Evolutionary conservation across 30 jellyfish, hydroid and myxozoan genomes (phyloP), one percentile per base, ranked within the genome.

Genomic region (Pseudorhiza aurosa): DNA sequence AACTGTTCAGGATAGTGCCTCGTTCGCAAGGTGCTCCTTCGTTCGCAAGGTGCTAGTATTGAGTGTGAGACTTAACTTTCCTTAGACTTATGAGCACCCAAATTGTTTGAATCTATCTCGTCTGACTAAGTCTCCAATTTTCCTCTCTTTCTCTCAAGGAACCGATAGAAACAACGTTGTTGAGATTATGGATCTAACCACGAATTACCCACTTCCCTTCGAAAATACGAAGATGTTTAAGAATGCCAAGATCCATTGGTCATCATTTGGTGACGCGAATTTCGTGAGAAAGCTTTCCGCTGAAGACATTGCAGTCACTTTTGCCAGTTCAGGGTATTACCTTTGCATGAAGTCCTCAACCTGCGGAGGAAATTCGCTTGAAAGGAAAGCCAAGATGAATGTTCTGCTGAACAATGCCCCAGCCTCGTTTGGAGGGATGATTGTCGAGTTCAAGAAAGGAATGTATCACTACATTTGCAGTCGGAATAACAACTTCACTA

Each of bases 361-460:
- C 17, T 87, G 96, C 58, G 88, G 81, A n/a, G 88, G 58, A 37
- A 33, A 68, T 12, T 93, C 99, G 8, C 76, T 93, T 1, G 88
- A 86, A 26, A 25, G 51, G 31, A 87, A 68, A 35, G 56, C 75
- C 5, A 53, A 49, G 39, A 80, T 93, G 94, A 55, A 93, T 63
- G 72, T 71, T 42, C 73, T 72, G 56, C 60, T 93, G 69, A 87
- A 93, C 83, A 93, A 93, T 62, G 99, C 99, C 17, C 96, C 97
- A 18, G 96, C 99, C 19, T 93, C 99, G n/a, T 93, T 59, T 53
- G 87, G 83, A 2, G 99, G 99, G 45, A 83, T 87, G 96, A 84
- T 87, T 15, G 75, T 87, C 42, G 83, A 77, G 47, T 68, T 87
- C 49, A 60, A 68, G 24, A 59, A 49, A 42, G 96, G 95, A 21